These are phyloP conservation scores for Trichopria drosophilae DNA, from an alignment of 2,888 invertebrate species.

Conservation along the genomic window DNA sequence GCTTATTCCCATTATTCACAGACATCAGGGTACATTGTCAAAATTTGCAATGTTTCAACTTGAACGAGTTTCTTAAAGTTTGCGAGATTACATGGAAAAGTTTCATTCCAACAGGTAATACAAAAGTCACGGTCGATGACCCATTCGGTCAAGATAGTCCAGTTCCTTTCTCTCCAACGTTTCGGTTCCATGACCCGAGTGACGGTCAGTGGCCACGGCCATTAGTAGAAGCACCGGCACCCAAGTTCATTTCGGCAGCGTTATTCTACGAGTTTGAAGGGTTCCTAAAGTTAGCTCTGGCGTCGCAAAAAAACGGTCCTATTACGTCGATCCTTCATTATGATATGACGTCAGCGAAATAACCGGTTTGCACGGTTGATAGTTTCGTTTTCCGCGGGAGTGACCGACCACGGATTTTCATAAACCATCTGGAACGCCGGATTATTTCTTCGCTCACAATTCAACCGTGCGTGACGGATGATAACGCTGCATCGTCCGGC, in stretches of 20 bases:
- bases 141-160: neutral
- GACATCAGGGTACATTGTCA: too few relatives aligned
- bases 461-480: too few relatives aligned
- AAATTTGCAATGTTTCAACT: too few relatives aligned
- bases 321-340: constrained; percentile 20
- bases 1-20: too few relatives aligned
- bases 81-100: too few relatives aligned
- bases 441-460: too few relatives aligned
- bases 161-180: constrained; percentile 23
- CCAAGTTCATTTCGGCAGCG: too few relatives aligned
- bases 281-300: neutral
- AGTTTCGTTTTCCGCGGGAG: constrained; percentile 28
- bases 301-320: too few relatives aligned
- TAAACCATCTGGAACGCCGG: too few relatives aligned
- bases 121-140: constrained; percentile 29
- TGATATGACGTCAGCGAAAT: constrained; percentile 32
- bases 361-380: constrained; percentile 28
- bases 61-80: too few relatives aligned
- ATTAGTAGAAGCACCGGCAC: constrained; percentile 9
- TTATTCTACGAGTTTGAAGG: neutral
- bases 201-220: constrained; percentile 23
- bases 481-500: too few relatives aligned
- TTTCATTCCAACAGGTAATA: constrained; percentile 23
- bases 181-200: constrained; percentile 26
- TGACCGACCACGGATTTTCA: too few relatives aligned